phyloP scores from a whole-genome alignment of 92 coral and sea anemone species.

The Porites lobata region DNA sequence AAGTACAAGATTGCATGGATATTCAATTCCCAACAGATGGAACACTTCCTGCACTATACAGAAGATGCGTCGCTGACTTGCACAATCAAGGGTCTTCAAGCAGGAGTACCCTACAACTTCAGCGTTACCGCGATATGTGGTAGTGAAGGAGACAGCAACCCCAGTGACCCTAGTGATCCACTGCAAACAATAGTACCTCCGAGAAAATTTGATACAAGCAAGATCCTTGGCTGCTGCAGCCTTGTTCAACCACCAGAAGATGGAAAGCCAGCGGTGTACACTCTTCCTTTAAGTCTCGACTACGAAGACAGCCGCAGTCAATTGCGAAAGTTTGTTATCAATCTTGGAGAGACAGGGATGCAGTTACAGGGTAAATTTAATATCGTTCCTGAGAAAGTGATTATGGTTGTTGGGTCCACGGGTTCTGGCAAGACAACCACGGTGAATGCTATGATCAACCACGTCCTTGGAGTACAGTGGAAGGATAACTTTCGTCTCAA shows the following conservation, averaged over 20 bases:
- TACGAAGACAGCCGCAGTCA: slow-evolving; percentile 23
- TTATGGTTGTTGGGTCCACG: slow-evolving; percentile 58
- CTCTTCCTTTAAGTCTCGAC: slow-evolving; percentile 42
- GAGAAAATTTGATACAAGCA: slow-evolving; percentile 30
- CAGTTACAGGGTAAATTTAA: not conserved
- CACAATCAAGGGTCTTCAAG: slow-evolving; percentile 11
- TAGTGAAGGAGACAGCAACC: slow-evolving; percentile 35
- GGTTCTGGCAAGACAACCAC: slow-evolving; percentile 59
- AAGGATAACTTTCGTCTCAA: slow-evolving; percentile 49
- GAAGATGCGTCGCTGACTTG: too few relatives aligned
- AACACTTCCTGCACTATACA: slow-evolving; percentile 16
- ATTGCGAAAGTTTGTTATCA: slow-evolving; percentile 35
- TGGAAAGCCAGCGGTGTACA: too few relatives aligned
- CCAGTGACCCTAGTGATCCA: slow-evolving; percentile 45
- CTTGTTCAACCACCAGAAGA: too few relatives aligned
- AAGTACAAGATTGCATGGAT: slow-evolving; percentile 63
- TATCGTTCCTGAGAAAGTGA: slow-evolving; percentile 39
- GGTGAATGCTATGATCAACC: slow-evolving; percentile 53
- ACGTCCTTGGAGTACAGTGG: slow-evolving; percentile 56
- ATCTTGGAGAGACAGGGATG: not conserved
- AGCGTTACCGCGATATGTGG: slow-evolving; percentile 52
- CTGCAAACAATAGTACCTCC: not conserved
- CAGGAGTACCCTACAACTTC: slow-evolving; percentile 35
- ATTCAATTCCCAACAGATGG: slow-evolving; percentile 16
- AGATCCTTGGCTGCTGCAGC: too few relatives aligned